Conservation (phyloP, 2,113 vertebrate genomes). For the Herpetotheres cachinnans region DNA sequence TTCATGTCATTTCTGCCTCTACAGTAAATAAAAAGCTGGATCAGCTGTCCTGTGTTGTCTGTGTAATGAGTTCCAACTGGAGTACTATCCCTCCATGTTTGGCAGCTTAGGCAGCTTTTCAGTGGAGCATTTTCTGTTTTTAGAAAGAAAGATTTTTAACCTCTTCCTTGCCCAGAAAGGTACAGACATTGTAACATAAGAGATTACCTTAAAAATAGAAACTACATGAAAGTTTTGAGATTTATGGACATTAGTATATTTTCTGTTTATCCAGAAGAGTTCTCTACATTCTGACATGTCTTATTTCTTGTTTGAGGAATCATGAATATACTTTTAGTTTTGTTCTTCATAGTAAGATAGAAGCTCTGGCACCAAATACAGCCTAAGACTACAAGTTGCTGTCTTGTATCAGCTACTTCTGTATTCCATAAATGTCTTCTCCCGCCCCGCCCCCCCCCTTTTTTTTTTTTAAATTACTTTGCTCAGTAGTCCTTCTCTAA, state of each 20-base stretch:
- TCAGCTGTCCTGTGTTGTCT: slow-evolving; percentile 31
- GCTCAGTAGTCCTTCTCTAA: background rate
- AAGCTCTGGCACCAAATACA: background rate
- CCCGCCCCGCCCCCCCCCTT: background rate
- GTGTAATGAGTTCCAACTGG: slow-evolving; percentile 51
- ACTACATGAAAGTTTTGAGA: background rate
- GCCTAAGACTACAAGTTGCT: background rate
- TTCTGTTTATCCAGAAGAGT: background rate
- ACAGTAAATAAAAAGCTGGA: slow-evolving; percentile 60
- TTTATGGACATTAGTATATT: background rate
- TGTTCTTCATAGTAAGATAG: background rate
- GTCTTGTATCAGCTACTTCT: background rate
- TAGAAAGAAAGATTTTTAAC: slow-evolving; percentile 31
- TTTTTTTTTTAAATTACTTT: background rate
- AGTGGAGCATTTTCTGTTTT: background rate
- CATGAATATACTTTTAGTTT: background rate
- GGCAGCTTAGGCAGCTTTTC: slow-evolving; percentile 36
- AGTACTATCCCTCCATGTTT: slow-evolving; percentile 29
- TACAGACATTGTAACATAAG: background rate
- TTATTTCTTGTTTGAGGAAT: background rate
- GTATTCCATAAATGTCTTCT: background rate
- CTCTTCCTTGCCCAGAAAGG: background rate
- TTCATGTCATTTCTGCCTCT: slow-evolving; percentile 44
- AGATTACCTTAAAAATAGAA: background rate
- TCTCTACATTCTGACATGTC: rapidly evolving